Evolutionary conservation across 2,888 invertebrate genomes (phyloP).

Genomic region (Dolichomitus sp.): DNA sequence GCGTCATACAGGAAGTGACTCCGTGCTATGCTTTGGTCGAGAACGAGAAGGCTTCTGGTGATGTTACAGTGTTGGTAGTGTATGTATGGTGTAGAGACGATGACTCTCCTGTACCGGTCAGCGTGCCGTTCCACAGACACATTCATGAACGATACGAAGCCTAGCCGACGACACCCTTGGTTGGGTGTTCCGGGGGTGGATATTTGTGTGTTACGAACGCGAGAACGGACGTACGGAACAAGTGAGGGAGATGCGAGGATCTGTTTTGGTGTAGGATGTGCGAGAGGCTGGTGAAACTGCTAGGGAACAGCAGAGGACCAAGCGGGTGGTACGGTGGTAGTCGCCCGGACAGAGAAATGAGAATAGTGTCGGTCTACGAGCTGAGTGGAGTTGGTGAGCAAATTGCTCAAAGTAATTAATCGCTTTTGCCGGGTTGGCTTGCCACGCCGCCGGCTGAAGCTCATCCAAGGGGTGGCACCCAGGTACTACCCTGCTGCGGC

Average conservation of each 20-base stretch:
- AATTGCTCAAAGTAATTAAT: slow-evolving; percentile 86
- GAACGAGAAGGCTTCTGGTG: slow-evolving; percentile 57
- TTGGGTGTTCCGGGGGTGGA: slow-evolving; percentile 21
- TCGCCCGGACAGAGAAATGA: slow-evolving; percentile 83
- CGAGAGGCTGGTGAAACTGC: slow-evolving; percentile 55
- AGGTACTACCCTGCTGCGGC: slow-evolving; percentile 73
- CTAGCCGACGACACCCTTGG: slow-evolving; percentile 30
- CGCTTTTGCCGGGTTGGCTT: slow-evolving; percentile 85
- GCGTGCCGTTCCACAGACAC: slow-evolving; percentile 23
- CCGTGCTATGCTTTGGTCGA: slow-evolving; percentile 73
- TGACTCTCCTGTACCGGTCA: background rate
- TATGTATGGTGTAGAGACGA: slow-evolving; percentile 49
- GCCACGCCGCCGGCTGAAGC: slow-evolving; percentile 82
- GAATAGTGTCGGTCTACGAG: slow-evolving; percentile 85
- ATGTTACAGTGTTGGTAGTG: slow-evolving; percentile 33
- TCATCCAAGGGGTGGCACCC: slow-evolving; percentile 82
- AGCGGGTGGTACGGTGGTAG: slow-evolving; percentile 59
- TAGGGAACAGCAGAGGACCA: slow-evolving; percentile 35
- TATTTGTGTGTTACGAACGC: slow-evolving; percentile 59
- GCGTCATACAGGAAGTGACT: slow-evolving; percentile 77
- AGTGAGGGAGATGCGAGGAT: slow-evolving; percentile 40
- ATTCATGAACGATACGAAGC: slow-evolving; percentile 14
- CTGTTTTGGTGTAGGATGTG: slow-evolving; percentile 46
- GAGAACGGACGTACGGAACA: slow-evolving; percentile 48
- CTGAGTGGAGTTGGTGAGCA: slow-evolving; percentile 85